These are phyloP conservation scores for Anoplolepis gracilipes DNA, from an alignment of 1,140 invertebrate species.

Conservation along the genomic window DNA sequence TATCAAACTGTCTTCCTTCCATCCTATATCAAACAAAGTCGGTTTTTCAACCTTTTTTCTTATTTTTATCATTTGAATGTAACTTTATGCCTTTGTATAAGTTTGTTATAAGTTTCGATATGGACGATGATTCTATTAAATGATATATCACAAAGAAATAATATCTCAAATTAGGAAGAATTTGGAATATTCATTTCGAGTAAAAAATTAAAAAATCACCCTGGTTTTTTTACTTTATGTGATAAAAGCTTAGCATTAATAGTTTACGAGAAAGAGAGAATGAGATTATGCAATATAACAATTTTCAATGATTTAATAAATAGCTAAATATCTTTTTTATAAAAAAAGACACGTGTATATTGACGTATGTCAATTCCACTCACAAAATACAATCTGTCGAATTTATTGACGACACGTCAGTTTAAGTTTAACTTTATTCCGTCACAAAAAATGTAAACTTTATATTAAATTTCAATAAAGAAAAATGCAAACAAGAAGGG, in stretches of 20 bases:
- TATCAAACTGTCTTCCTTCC: constrained; percentile 48
- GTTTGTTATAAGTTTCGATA: constrained; percentile 1
- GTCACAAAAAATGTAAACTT: neutral
- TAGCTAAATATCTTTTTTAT: neutral
- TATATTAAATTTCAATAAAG: neutral
- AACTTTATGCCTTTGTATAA: constrained; percentile 14
- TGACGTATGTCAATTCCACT: constrained; percentile 5
- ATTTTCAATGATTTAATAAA: neutral
- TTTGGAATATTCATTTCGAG: neutral
- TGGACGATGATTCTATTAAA: constrained; percentile 16
- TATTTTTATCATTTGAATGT: constrained; percentile 33
- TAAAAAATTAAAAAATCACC: neutral
- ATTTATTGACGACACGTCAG: constrained; percentile 40
- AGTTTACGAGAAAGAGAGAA: too few relatives aligned
- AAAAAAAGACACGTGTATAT: neutral
- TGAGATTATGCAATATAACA: neutral
- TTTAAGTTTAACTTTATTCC: constrained; percentile 39
- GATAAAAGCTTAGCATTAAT: too few relatives aligned
- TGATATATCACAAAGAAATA: neutral
- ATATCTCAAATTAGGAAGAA: neutral
- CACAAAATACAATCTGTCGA: constrained; percentile 9
- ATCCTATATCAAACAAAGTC: constrained; percentile 36
- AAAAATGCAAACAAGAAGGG: too few relatives aligned
- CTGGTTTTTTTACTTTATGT: neutral
- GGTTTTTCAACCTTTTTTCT: constrained; percentile 15